Evolutionary conservation across 2,888 invertebrate genomes (phyloP).

Genomic region (Dasypogon diadema): DNA sequence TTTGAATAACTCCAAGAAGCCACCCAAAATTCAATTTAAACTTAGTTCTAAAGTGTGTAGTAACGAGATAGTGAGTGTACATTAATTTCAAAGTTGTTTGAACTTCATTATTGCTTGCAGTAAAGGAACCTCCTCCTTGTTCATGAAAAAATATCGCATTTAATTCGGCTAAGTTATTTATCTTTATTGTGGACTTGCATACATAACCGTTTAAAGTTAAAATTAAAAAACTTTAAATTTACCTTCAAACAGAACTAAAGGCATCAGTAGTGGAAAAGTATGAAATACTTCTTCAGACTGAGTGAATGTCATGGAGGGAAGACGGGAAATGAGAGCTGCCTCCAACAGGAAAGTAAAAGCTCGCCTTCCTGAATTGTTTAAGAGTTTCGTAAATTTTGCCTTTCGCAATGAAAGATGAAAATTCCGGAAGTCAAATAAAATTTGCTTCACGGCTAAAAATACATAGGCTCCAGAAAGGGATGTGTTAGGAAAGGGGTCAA

Average conservation of each 20-base stretch:
- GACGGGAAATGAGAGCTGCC: background rate
- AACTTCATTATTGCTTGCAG: too few species aligned
- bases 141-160: too few species aligned
- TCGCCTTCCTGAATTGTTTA: slow-evolving; percentile 27
- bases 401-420: slow-evolving; percentile 37
- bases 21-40: too few species aligned
- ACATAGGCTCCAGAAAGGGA: background rate
- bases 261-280: background rate
- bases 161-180: too few species aligned
- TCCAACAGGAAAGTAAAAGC: slow-evolving; percentile 18
- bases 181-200: slow-evolving; percentile 21
- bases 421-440: slow-evolving; percentile 41
- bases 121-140: too few species aligned
- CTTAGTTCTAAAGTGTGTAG: too few species aligned
- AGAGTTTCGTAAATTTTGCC: slow-evolving; percentile 5
- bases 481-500: background rate
- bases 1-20: too few species aligned
- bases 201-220: slow-evolving; percentile 33
- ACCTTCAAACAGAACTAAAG: slow-evolving; percentile 6
- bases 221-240: slow-evolving; percentile 32
- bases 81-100: too few species aligned
- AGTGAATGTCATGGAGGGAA: background rate
- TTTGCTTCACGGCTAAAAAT: slow-evolving; percentile 4
- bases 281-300: background rate
- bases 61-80: too few species aligned